Evolutionary conservation across 2,797 vertebrate species (phyloP).

Genomic region (Peromyscus nudipes): DNA sequence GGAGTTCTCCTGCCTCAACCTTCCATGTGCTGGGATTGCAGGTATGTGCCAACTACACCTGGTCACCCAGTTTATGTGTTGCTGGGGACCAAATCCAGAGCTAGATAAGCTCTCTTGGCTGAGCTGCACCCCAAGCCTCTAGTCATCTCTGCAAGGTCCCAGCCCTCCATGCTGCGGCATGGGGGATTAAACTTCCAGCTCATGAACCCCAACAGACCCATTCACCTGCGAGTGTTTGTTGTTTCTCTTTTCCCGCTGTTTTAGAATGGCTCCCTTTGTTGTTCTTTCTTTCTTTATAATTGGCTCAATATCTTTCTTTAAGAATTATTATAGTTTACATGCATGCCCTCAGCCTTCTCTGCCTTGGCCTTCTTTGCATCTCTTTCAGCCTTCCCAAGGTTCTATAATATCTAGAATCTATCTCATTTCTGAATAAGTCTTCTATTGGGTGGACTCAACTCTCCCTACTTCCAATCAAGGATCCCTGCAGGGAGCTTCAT

Average conservation of each 20-base stretch:
- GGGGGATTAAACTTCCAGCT: too few species aligned
- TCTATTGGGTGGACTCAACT: neutral
- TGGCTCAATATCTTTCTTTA: neutral
- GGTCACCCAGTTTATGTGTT: neutral
- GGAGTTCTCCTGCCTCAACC: neutral
- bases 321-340: neutral
- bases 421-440: neutral
- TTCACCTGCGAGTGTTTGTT: too few species aligned
- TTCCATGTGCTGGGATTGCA: neutral
- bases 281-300: neutral
- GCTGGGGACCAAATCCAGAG: neutral
- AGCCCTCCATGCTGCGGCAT: fast-evolving
- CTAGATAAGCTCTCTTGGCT: neutral
- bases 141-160: neutral
- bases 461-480: neutral
- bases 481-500: neutral
- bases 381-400: neutral
- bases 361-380: neutral
- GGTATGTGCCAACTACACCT: neutral
- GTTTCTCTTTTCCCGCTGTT: neutral
- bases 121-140: neutral
- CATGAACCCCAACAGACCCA: neutral
- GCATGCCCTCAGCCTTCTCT: neutral
- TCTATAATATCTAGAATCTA: neutral
- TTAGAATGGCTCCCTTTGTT: neutral